Evolutionary conservation across 2,888 invertebrate species (phyloP).

Genomic region (Oligia fasciuncula): DNA sequence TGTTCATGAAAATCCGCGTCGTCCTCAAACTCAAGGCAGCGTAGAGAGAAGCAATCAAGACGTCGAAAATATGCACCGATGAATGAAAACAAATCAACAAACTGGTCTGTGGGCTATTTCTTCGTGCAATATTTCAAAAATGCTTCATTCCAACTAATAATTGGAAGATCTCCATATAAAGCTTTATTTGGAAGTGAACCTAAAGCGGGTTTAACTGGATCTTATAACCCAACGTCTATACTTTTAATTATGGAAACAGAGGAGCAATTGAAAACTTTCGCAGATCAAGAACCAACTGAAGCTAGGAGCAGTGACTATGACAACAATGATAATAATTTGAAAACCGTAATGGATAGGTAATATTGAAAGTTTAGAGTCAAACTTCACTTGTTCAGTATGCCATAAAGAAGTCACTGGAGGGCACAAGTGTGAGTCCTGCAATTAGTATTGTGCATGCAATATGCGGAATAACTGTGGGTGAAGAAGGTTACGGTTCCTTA

Average conservation of each 20-base stretch:
- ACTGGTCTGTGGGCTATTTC: not conserved
- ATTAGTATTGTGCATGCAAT: not conserved
- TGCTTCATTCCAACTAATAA: not conserved
- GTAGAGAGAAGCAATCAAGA: not conserved
- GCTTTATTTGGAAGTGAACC: slow-evolving; percentile 6
- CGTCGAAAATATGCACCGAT: not conserved
- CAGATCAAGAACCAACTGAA: not conserved
- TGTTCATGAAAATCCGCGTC: too few relatives aligned
- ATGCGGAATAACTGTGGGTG: not conserved
- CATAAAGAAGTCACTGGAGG: not conserved
- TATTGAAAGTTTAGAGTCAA: not conserved
- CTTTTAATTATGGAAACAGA: not conserved
- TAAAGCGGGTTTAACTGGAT: not conserved
- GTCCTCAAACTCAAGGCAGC: not conserved
- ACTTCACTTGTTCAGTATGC: not conserved
- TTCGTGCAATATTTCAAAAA: not conserved
- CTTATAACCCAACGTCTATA: not conserved
- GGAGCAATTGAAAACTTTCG: not conserved
- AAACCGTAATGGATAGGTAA: not conserved
- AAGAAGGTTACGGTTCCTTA: not conserved
- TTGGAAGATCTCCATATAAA: slow-evolving; percentile 5
- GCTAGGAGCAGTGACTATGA: not conserved
- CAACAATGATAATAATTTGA: not conserved
- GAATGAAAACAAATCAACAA: slow-evolving; percentile 10
- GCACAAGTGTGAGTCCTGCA: not conserved